phyloP scores from a whole-genome alignment of 1,140 invertebrate species.

The Ylistrum balloti region DNA sequence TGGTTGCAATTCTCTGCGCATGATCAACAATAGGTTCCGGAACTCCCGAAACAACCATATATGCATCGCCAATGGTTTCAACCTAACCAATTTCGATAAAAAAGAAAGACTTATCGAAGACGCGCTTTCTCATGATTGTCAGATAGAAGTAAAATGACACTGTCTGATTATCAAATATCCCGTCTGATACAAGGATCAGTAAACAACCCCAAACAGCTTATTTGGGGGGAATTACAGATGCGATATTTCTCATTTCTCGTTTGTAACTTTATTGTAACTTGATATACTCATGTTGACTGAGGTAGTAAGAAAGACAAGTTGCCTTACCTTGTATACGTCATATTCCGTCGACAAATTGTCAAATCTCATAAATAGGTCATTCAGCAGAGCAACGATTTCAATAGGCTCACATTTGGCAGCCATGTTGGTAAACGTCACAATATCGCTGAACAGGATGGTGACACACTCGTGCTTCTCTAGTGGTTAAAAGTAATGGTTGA shows the following conservation, averaged over 20 bases:
- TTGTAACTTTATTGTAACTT: too few relatives aligned
- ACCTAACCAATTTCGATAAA: conserved; percentile 47
- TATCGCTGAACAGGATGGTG: conserved; percentile 83
- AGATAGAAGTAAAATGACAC: too few relatives aligned
- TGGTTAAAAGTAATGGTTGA: not conserved
- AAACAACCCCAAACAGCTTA: too few relatives aligned
- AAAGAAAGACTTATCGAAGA: too few relatives aligned
- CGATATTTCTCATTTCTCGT: too few relatives aligned
- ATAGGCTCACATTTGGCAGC: conserved; percentile 81
- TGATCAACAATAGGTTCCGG: conserved; percentile 60
- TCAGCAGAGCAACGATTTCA: conserved; percentile 82
- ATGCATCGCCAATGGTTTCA: conserved; percentile 75
- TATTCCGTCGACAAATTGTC: conserved; percentile 73
- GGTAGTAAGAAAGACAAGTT: not conserved
- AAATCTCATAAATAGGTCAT: conserved; percentile 82
- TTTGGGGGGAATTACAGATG: too few relatives aligned
- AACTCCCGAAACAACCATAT: conserved; percentile 83
- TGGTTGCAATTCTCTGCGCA: conserved; percentile 63
- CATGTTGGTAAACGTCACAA: conserved; percentile 83
- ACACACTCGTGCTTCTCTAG: conserved; percentile 80
- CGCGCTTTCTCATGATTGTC: too few relatives aligned
- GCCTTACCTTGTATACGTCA: conserved; percentile 71
- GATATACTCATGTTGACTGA: not conserved
- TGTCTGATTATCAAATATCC: too few relatives aligned
- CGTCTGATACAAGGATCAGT: too few relatives aligned